phyloP scores from a whole-genome alignment of 2,888 invertebrate genomes.

The Myopa testacea region DNA sequence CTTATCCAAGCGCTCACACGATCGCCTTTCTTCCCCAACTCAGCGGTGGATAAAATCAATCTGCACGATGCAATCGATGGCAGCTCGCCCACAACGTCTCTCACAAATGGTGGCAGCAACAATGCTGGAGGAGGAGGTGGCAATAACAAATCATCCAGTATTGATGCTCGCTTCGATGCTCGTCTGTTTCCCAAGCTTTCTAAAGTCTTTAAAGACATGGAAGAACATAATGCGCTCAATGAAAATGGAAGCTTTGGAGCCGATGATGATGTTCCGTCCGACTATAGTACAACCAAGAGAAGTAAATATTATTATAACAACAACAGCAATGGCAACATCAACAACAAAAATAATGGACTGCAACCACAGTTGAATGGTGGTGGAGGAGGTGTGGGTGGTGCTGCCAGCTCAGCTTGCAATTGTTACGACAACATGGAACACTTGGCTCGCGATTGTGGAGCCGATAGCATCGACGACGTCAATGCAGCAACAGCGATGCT shows the following conservation, averaged over 20 bases:
- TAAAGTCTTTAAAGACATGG: conserved; percentile 69
- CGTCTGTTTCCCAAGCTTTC: conserved; percentile 87
- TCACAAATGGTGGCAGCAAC: conserved; percentile 32
- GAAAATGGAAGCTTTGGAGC: conserved; percentile 16
- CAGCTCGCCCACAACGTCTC: conserved; percentile 44
- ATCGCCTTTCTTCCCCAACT: conserved; percentile 83
- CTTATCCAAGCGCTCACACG: conserved; percentile 89
- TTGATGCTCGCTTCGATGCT: conserved; percentile 74
- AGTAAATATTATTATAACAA: conserved; percentile 46
- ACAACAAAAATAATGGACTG: conserved; percentile 38
- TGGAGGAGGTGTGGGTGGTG: conserved; percentile 33
- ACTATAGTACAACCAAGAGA: conserved; percentile 56
- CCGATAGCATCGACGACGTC: conserved; percentile 79
- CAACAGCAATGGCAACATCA: conserved; percentile 36
- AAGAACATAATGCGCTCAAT: conserved; percentile 49
- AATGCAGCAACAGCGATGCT: conserved; percentile 89
- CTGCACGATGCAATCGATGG: conserved; percentile 42
- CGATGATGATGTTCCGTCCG: conserved; percentile 60
- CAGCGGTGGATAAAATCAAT: conserved; percentile 71
- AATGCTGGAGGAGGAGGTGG: neutral
- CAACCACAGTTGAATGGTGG: conserved; percentile 40
- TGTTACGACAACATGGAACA: conserved; percentile 59
- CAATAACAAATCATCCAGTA: conserved; percentile 32
- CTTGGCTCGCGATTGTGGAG: conserved; percentile 66
- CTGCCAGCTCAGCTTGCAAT: conserved; percentile 53